Base-by-base conservation (phyloP, 2,113 vertebrate genomes). In the Leucosticte australis region DNA sequence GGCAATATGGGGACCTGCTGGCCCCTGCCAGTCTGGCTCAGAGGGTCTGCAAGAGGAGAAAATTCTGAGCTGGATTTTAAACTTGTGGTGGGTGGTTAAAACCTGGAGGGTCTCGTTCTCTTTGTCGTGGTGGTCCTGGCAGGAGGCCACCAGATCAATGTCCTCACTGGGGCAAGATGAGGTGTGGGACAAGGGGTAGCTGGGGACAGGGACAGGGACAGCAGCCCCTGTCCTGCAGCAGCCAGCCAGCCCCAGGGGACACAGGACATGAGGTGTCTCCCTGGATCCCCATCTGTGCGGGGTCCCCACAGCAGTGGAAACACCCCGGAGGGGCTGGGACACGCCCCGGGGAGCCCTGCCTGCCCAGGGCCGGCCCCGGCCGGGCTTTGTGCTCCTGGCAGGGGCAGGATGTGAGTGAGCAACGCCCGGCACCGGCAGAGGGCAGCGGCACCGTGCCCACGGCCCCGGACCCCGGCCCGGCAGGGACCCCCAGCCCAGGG, bases 41-140 rank as follows among this genome's bases (percentile, higher is more conserved):
- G 42, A 1, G 2, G 31, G 47, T 55, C 42, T 47, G 39, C 47
- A n/a, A 9, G 59, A 30, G 21, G 35, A 50, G 21, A 8, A 81
- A 83, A 26, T 5, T 21, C 88, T 50, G 73, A 96, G 92, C 92
- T 92, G 95, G 85, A 87, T 91, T 85, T 92, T 87, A 69, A 96
- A 85, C 75, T 92, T 76, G 63, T 31, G 88, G 75, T 50, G 35
- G 67, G 77, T 42, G 49, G 89, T 42, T 22, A 96, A 97, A 46
- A 63, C 87, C 56, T 94, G 94, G 35, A 96, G 95, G 9, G 94
- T 95, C 73, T 79, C 68, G 87, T 68, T 86, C 22, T 63, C 64
- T 3, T 94, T 31, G 20, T 30, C 19, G 1, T 3, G 41, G 62
- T 96, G 95, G 52, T 96, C 90, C 81, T 92, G 44, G 96, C 93